A percentile compares a stretch with the other conserved stretches of the same genome.
Conservation (phyloP, 2,888 invertebrate species). For the Cerastoderma edule region DNA sequence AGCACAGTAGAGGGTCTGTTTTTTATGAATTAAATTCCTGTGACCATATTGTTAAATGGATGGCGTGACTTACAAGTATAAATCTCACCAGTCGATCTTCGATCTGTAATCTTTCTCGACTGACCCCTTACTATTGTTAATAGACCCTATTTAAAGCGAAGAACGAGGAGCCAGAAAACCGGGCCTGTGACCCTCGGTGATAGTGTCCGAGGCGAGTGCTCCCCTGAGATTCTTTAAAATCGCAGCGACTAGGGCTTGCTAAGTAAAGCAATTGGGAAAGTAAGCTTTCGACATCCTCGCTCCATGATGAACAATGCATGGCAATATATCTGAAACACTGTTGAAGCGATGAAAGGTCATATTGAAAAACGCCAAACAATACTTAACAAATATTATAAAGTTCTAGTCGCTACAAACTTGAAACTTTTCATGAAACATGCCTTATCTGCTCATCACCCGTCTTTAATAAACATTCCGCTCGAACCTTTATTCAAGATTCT, state of each 20-base stretch:
- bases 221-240: neutral
- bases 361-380: too few species aligned
- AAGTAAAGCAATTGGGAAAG: too few species aligned
- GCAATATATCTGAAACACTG: too few species aligned
- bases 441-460: too few species aligned
- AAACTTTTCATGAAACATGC: too few species aligned
- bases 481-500: too few species aligned
- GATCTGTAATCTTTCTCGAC: neutral
- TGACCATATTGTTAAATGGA: slow-evolving; percentile 4
- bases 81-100: slow-evolving; percentile 9
- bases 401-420: too few species aligned
- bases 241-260: neutral
- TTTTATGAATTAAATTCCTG: slow-evolving; percentile 25
- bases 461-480: too few species aligned
- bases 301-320: too few species aligned
- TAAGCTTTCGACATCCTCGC: too few species aligned
- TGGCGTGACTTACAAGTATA: slow-evolving; percentile 4
- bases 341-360: too few species aligned
- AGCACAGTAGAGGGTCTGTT: neutral
- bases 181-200: neutral
- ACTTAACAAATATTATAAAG: too few species aligned
- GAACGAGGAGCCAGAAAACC: neutral
- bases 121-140: neutral
- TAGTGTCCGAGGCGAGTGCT: neutral
- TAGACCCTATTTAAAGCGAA: neutral